These are phyloP conservation scores for Drosophila villosipedis DNA, from an alignment of 2,888 invertebrate species.

Conservation along the genomic window DNA sequence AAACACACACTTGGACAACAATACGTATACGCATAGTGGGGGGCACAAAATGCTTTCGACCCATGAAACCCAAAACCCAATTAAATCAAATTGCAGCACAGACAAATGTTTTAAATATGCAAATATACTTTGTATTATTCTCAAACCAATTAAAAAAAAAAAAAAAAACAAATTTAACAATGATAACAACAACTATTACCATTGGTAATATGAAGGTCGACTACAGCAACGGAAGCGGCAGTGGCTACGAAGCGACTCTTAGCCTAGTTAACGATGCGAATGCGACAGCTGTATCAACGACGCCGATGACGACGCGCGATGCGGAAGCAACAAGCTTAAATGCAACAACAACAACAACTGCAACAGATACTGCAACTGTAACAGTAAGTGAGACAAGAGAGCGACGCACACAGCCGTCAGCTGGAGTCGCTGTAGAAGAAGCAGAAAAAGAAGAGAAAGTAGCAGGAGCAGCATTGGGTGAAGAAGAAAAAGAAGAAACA, in stretches of 20 bases:
- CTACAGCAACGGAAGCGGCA: conserved; percentile 67
- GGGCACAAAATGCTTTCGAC: conserved; percentile 8
- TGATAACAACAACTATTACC: conserved; percentile 10
- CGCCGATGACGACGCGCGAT: conserved; percentile 33
- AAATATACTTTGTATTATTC: conserved; percentile 40
- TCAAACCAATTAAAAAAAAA: conserved; percentile 1
- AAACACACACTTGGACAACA: conserved; percentile 8
- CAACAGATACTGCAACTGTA: conserved; percentile 13
- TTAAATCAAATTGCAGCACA: conserved; percentile 10
- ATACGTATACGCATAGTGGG: conserved; percentile 31
- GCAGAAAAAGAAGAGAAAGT: conserved; percentile 29
- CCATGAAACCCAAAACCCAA: conserved; percentile 12
- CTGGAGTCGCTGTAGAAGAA: conserved; percentile 25
- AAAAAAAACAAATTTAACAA: conserved; percentile 1
- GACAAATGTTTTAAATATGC: conserved; percentile 19
- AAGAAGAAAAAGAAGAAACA: conserved; percentile 17
- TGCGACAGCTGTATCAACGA: conserved; percentile 24
- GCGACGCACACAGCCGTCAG: conserved; percentile 21
- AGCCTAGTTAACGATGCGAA: conserved; percentile 48
- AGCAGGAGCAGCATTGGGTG: neutral
- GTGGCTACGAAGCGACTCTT: conserved; percentile 63
- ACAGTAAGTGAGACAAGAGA: conserved; percentile 29
- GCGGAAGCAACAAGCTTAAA: conserved; percentile 28
- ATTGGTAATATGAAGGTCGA: conserved; percentile 65
- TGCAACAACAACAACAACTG: conserved; percentile 18